A percentile compares a stretch with the other conserved stretches of the same genome.
phyloP scores from a whole-genome alignment of 2,797 vertebrate species.

The Takifugu rubripes region DNA sequence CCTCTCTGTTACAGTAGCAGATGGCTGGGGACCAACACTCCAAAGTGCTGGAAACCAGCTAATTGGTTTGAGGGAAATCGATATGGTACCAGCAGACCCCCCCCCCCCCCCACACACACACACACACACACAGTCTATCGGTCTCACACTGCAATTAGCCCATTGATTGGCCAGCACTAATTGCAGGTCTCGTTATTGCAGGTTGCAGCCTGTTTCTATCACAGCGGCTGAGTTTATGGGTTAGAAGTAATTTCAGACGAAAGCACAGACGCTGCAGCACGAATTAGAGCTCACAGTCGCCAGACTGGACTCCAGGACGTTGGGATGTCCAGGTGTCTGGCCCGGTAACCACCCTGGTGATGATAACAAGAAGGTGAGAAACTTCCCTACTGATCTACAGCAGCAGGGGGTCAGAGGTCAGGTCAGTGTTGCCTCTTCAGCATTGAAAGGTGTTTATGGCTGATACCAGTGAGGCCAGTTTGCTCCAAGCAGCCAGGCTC shows the following conservation, averaged over 20 bases:
- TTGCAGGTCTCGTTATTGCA: slow-evolving; percentile 69
- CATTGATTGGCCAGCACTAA: slow-evolving; percentile 74
- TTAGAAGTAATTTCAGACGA: slow-evolving; percentile 23
- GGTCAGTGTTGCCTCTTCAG: neutral
- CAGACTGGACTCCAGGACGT: too few relatives aligned
- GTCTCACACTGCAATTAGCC: slow-evolving; percentile 69
- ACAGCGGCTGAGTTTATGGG: slow-evolving; percentile 41
- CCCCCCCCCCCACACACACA: slow-evolving; percentile 50
- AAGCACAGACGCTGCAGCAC: neutral
- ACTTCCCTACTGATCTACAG: neutral
- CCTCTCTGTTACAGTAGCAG: slow-evolving; percentile 59
- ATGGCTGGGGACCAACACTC: slow-evolving; percentile 69
- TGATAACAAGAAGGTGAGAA: too few relatives aligned
- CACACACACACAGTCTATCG: slow-evolving; percentile 64
- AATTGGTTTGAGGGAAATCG: slow-evolving; percentile 78
- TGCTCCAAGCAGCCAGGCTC: too few relatives aligned
- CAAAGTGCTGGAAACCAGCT: slow-evolving; percentile 69
- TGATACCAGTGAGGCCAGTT: too few relatives aligned
- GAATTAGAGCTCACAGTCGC: too few relatives aligned
- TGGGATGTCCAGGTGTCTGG: neutral
- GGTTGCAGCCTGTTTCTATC: slow-evolving; percentile 52
- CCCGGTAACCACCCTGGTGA: neutral
- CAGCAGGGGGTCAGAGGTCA: neutral
- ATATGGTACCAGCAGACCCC: slow-evolving; percentile 67
- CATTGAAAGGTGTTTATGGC: too few relatives aligned